Conservation (phyloP, 2,797 vertebrate genomes). For the Molossus alvarezi region DNA sequence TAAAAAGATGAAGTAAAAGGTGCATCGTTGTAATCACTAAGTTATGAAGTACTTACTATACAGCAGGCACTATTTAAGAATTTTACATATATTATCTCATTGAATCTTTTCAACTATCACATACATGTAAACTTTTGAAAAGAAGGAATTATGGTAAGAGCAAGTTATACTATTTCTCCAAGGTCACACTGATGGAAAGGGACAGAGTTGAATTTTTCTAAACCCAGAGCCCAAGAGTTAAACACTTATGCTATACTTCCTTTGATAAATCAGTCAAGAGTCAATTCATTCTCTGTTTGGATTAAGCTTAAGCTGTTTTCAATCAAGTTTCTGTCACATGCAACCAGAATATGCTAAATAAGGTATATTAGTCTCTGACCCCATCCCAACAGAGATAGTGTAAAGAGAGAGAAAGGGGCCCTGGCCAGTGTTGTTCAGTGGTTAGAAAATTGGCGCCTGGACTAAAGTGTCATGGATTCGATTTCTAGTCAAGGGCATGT, state of each 20-base stretch:
- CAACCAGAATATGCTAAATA: not conserved
- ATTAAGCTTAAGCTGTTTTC: not conserved
- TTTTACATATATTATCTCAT: not conserved
- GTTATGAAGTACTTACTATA: not conserved
- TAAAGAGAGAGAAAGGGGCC: not conserved
- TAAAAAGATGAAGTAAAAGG: not conserved
- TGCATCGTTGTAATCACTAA: too few relatives aligned
- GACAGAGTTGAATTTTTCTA: not conserved
- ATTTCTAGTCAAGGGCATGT: too few relatives aligned
- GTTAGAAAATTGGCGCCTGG: too few relatives aligned
- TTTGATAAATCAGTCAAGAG: not conserved
- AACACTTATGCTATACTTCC: not conserved
- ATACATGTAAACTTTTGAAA: not conserved
- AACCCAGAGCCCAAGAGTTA: not conserved
- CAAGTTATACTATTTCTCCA: not conserved
- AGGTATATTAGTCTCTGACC: not conserved
- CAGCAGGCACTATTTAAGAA: not conserved
- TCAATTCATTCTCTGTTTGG: not conserved
- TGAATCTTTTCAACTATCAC: not conserved
- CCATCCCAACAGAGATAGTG: not conserved
- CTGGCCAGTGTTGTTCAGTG: too few relatives aligned
- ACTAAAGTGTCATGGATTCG: too few relatives aligned
- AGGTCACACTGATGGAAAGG: not conserved
- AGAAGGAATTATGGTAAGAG: not conserved
- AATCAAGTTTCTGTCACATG: not conserved